Percentiles rank a stretch among this genome's conserved stretches.
Conservation (phyloP, 2,113 vertebrate genomes). For the Meleagris gallopavo region DNA sequence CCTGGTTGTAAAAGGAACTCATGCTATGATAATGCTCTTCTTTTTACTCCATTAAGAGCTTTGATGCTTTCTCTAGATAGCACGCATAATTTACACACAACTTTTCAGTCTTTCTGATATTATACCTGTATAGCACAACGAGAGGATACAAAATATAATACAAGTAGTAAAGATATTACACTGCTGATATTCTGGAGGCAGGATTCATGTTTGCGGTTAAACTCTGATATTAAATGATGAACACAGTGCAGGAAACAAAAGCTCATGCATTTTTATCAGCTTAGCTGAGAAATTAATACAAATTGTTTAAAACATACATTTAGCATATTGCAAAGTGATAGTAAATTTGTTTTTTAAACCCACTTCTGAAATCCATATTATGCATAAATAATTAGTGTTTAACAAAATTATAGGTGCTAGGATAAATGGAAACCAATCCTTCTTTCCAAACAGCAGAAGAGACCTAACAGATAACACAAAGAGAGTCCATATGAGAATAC, state of each 20-base stretch:
- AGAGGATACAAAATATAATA: neutral
- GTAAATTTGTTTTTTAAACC: constrained; percentile 29
- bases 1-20: neutral
- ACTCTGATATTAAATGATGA: neutral
- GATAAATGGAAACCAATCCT: constrained; percentile 56
- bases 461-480: constrained; percentile 44
- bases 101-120: neutral
- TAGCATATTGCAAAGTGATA: neutral
- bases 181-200: neutral
- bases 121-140: neutral
- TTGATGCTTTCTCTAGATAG: neutral
- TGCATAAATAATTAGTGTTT: constrained; percentile 57
- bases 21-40: neutral
- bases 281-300: neutral
- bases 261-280: constrained; percentile 34
- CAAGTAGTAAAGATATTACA: neutral
- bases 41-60: neutral
- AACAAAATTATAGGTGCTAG: constrained; percentile 54
- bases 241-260: constrained; percentile 46
- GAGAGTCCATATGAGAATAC: constrained; percentile 31
- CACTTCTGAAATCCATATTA: constrained; percentile 41
- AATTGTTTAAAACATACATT: constrained; percentile 29
- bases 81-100: neutral
- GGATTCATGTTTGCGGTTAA: neutral
- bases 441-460: constrained; percentile 55